Evolutionary conservation across 1,140 invertebrate genomes (phyloP).

Genomic region (Stegodyphus dumicola): DNA sequence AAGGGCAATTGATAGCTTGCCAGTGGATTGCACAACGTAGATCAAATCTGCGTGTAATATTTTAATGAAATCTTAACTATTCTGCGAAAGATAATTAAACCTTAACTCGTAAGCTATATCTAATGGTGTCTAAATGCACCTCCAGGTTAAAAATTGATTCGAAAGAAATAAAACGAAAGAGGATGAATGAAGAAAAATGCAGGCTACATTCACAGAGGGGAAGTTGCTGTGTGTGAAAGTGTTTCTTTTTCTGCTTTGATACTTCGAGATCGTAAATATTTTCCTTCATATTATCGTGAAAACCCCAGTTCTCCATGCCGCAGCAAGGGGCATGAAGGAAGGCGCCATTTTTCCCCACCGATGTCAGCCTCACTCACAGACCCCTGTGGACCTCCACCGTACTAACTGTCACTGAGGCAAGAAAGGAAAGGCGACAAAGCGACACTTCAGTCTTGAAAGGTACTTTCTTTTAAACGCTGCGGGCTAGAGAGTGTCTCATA

Average conservation of each 20-base stretch:
- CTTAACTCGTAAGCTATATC: no score
- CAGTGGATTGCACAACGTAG: no score
- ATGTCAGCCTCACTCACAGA: not conserved
- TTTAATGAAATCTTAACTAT: no score
- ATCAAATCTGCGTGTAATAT: no score
- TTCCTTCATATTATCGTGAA: not conserved
- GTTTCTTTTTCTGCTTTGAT: not conserved
- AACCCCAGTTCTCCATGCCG: not conserved
- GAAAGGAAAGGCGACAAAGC: not conserved
- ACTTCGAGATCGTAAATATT: not conserved
- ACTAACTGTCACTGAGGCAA: not conserved
- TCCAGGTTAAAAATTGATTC: no score
- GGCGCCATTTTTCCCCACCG: not conserved
- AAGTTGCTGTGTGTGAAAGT: not conserved
- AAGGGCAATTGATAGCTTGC: no score
- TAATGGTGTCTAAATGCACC: no score
- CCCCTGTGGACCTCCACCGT: not conserved
- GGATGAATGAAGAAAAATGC: no score
- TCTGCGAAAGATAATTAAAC: no score
- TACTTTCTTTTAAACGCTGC: not conserved
- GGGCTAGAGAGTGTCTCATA: not conserved
- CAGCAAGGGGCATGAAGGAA: not conserved
- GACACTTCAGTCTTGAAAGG: not conserved
- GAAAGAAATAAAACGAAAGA: no score
- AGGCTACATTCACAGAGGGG: not conserved